A percentile compares a stretch with the other conserved stretches of the same genome.
Evolutionary conservation across 2,888 invertebrate species (phyloP).

Genomic region (Exocentrus adspersus): DNA sequence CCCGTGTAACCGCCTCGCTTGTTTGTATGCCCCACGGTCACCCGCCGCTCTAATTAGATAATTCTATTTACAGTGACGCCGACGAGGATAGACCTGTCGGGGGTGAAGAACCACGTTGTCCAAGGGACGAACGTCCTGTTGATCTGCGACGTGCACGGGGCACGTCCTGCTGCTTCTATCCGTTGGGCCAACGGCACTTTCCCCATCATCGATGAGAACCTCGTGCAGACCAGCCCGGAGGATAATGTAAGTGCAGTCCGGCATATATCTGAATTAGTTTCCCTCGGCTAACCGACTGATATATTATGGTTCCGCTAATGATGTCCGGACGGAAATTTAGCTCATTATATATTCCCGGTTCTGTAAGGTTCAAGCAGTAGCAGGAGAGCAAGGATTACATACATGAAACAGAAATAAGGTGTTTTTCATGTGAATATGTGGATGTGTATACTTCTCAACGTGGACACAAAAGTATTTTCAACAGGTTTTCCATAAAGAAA

Average conservation of each 20-base stretch:
- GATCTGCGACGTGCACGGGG: slow-evolving; percentile 81
- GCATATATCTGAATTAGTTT: neutral
- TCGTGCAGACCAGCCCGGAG: slow-evolving; percentile 43
- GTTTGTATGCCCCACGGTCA: slow-evolving; percentile 14
- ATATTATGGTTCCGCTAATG: neutral
- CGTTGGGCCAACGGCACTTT: slow-evolving; percentile 86
- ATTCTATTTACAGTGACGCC: slow-evolving; percentile 77
- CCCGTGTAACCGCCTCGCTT: no score
- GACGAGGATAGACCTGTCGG: slow-evolving; percentile 77
- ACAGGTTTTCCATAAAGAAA: no score
- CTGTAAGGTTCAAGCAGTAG: no score
- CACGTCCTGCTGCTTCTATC: slow-evolving; percentile 83
- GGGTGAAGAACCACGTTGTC: slow-evolving; percentile 81
- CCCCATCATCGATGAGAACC: slow-evolving; percentile 54
- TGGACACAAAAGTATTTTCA: no score
- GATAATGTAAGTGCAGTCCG: slow-evolving; percentile 47
- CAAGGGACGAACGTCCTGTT: slow-evolving; percentile 83
- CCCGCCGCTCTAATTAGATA: neutral
- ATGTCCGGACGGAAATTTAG: no score
- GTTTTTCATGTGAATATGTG: no score
- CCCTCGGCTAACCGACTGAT: neutral
- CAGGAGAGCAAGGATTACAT: no score
- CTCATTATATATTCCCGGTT: no score
- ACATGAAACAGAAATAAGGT: no score
- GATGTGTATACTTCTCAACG: no score